Evolutionary conservation across 1,140 invertebrate species (phyloP).

Genomic region (Drosophila lacertosa): DNA sequence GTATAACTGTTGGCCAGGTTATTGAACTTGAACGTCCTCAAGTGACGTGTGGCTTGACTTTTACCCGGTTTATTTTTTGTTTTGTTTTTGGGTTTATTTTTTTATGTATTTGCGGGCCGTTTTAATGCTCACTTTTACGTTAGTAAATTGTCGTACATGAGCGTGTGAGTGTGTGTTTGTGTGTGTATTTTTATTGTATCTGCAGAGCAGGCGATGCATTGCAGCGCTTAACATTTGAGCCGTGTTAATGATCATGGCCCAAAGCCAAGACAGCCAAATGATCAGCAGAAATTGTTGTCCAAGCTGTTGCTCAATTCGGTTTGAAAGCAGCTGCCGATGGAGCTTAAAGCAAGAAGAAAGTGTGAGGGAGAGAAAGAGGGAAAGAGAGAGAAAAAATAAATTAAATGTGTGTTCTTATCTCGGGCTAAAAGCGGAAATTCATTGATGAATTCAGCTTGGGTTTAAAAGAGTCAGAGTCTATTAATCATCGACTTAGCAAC

Average conservation of each 20-base stretch:
- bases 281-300: slow-evolving; percentile 2
- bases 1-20: slow-evolving; percentile 77
- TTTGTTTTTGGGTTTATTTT: slow-evolving; percentile 41
- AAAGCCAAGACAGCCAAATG: slow-evolving; percentile 26
- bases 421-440: background rate
- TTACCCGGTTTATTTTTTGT: slow-evolving; percentile 15
- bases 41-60: slow-evolving; percentile 71
- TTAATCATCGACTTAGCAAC: slow-evolving; percentile 11
- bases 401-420: background rate
- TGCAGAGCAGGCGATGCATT: slow-evolving; percentile 28
- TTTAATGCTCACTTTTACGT: slow-evolving; percentile 63
- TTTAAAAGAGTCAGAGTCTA: background rate
- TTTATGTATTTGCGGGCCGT: slow-evolving; percentile 39
- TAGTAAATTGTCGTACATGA: slow-evolving; percentile 49
- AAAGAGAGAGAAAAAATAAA: background rate
- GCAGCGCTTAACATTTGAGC: slow-evolving; percentile 33
- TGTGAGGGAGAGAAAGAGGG: background rate
- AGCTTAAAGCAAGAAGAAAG: background rate
- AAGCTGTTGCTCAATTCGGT: background rate
- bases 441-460: background rate
- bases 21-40: slow-evolving; percentile 79
- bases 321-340: background rate
- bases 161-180: slow-evolving; percentile 22
- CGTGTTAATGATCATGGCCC: slow-evolving; percentile 66
- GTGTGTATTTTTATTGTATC: slow-evolving; percentile 46